Conservation (phyloP, 23 tunicate genomes). For the Corella eumyota region DNA sequence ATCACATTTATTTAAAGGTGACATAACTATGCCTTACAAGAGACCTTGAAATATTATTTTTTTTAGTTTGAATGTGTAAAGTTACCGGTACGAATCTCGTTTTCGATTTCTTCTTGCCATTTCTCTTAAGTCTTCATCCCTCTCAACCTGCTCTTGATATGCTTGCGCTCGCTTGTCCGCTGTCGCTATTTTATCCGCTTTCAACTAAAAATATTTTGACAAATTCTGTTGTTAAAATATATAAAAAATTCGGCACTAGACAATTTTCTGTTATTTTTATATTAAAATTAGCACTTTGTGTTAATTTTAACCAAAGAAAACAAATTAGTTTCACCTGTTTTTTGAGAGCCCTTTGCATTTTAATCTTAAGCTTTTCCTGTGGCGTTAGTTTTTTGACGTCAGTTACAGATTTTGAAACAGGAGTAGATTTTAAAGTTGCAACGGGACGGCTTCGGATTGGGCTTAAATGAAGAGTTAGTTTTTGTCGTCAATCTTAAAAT, state of each 20-base stretch:
- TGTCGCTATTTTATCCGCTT: constrained; percentile 65
- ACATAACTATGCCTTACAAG: no score
- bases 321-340: constrained; percentile 46
- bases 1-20: no score
- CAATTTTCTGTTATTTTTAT: not conserved
- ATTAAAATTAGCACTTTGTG: no score
- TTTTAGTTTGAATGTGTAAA: no score
- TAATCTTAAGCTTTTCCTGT: constrained; percentile 78
- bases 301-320: no score
- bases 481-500: no score
- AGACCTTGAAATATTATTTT: no score
- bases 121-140: constrained; percentile 76
- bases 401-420: no score
- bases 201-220: constrained; percentile 25
- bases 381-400: constrained; percentile 52
- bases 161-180: constrained; percentile 60
- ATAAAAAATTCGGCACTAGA: not conserved
- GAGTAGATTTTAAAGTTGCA: no score
- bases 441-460: no score
- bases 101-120: constrained; percentile 60
- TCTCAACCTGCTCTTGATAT: constrained; percentile 48
- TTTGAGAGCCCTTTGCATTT: constrained; percentile 91
- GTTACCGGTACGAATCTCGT: no score
- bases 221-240: not conserved
- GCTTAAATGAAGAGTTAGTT: no score